A percentile compares a stretch with the other conserved stretches of the same genome.
Conservation (phyloP, 2,113 vertebrate species). For the Talpa occidentalis region DNA sequence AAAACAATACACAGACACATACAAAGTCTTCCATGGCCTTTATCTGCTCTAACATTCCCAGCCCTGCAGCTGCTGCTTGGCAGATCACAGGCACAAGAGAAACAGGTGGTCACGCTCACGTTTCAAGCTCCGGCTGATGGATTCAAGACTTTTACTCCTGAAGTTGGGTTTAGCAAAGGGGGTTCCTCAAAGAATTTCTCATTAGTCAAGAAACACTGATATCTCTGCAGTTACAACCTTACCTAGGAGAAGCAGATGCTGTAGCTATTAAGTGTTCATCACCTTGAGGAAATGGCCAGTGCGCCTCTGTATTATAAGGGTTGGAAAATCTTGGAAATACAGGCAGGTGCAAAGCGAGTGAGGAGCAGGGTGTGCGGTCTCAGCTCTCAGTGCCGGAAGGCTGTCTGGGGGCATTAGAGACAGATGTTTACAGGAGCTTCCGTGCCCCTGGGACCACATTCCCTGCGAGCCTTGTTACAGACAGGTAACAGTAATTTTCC, state of each 20-base stretch:
- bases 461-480: constrained; percentile 55
- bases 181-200: background rate
- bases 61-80: background rate
- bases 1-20: background rate
- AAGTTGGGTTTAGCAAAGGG: background rate
- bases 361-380: background rate
- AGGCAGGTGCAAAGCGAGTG: background rate
- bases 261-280: background rate
- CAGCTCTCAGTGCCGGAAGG: background rate
- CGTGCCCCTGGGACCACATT: background rate
- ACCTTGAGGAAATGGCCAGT: background rate
- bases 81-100: background rate
- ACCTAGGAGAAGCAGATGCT: background rate
- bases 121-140: background rate
- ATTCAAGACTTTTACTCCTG: background rate
- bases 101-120: background rate
- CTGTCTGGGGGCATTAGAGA: background rate
- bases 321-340: background rate
- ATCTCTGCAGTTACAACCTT: background rate
- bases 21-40: background rate
- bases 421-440: background rate
- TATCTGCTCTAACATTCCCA: background rate
- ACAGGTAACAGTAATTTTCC: constrained; percentile 12
- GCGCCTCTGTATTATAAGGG: background rate
- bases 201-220: background rate